Conservation (phyloP, 1,140 invertebrate species). For the Dendroctonus ponderosae region DNA sequence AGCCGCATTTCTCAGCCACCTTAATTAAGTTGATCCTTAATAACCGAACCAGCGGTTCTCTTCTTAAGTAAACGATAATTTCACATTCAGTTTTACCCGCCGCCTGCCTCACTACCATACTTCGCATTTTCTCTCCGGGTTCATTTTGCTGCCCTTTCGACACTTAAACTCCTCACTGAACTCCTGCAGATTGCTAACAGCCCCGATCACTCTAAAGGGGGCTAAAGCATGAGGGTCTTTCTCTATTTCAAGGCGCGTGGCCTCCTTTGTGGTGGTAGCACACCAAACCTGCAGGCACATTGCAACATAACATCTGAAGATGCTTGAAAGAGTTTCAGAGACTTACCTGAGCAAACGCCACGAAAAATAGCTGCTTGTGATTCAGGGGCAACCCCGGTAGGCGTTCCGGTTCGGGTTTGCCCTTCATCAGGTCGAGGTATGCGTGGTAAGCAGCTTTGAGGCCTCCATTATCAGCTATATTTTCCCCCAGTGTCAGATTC, state of each 20-base stretch:
- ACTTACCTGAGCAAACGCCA: slow-evolving; percentile 79
- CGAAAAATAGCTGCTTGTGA: slow-evolving; percentile 88
- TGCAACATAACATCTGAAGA: too few species aligned
- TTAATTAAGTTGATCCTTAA: too few species aligned
- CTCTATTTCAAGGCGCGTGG: slow-evolving; percentile 73
- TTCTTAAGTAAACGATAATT: slow-evolving; percentile 92
- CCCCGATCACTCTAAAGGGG: slow-evolving; percentile 81
- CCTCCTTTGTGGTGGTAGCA: slow-evolving; percentile 75
- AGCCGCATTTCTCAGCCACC: too few species aligned
- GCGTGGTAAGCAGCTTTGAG: slow-evolving; percentile 89
- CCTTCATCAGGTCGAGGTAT: slow-evolving; percentile 58
- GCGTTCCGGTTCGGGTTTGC: slow-evolving; percentile 53
- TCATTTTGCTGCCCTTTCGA: slow-evolving; percentile 76
- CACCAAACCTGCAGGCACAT: slow-evolving; percentile 74
- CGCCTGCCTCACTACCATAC: slow-evolving; percentile 82
- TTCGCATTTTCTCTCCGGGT: slow-evolving; percentile 85
- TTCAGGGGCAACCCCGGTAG: slow-evolving; percentile 80
- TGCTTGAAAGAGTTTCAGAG: too few species aligned
- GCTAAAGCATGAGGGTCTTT: slow-evolving; percentile 83
- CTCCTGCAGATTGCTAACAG: slow-evolving; percentile 84
- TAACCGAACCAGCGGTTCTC: slow-evolving; percentile 2
- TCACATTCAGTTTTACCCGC: slow-evolving; percentile 84
- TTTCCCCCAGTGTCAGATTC: slow-evolving; percentile 80
- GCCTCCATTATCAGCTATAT: slow-evolving; percentile 93
- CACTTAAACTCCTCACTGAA: slow-evolving; percentile 89